Percentiles rank a stretch among this genome's conserved stretches.
These are phyloP conservation scores for Brachionus asplanchnoidis DNA, from an alignment of 1,140 invertebrate genomes.

Conservation along the genomic window DNA sequence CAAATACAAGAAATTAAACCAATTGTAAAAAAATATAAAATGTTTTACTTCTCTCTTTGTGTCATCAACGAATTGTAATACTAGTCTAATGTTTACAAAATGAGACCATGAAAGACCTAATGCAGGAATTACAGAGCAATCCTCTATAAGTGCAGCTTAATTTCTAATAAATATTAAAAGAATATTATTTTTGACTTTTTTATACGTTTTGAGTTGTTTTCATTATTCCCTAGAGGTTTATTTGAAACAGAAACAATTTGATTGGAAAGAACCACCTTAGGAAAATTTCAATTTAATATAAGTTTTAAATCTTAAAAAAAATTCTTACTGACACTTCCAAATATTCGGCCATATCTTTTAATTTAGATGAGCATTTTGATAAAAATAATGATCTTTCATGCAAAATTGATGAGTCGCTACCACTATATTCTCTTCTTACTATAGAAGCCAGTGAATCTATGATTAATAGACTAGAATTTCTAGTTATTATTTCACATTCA, in stretches of 20 bases:
- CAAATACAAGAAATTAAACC: too few species aligned
- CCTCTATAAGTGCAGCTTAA: not conserved
- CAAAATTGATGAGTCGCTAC: not conserved
- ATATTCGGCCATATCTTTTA: not conserved
- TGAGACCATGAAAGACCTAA: not conserved
- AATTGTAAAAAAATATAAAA: not conserved
- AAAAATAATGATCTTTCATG: slow-evolving; percentile 24
- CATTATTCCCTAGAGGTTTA: not conserved
- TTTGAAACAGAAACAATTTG: slow-evolving; percentile 6
- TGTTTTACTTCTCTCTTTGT: slow-evolving; percentile 2
- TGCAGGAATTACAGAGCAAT: not conserved
- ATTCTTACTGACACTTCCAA: not conserved
- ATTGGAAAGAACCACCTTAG: not conserved
- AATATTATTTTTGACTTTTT: not conserved
- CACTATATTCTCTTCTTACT: slow-evolving; percentile 8
- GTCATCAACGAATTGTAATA: slow-evolving; percentile 7
- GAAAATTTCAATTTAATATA: too few species aligned
- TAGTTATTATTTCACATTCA: not conserved
- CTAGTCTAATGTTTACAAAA: slow-evolving; percentile 6
- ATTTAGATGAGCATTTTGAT: not conserved
- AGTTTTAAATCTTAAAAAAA: not conserved
- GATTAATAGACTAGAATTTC: not conserved
- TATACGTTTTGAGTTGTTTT: not conserved
- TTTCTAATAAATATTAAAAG: not conserved
- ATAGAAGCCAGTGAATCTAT: slow-evolving; percentile 20